A percentile compares a stretch with the other conserved stretches of the same genome.
Evolutionary conservation across 2,797 vertebrate species (phyloP).

Genomic region (Triplophysa bombifrons): DNA sequence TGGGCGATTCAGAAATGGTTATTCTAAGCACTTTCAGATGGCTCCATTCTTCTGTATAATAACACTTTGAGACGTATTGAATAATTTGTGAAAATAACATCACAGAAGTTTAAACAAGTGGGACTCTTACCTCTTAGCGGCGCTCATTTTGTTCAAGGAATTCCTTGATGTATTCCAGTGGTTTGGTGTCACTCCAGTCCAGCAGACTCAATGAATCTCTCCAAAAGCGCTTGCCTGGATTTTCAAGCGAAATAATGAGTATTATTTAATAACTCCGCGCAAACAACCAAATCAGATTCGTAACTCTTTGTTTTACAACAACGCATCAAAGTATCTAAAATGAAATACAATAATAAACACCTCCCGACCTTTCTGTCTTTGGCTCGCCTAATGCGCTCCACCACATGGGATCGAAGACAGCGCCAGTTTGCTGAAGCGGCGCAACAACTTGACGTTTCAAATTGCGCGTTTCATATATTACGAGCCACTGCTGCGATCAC

Average conservation of each 20-base stretch:
- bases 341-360: constrained; percentile 32
- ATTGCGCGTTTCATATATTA: constrained; percentile 66
- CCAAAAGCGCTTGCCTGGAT: neutral
- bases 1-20: no score
- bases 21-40: neutral
- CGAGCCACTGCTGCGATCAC: constrained; percentile 68
- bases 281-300: neutral
- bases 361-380: constrained; percentile 7
- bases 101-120: neutral
- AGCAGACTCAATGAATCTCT: constrained; percentile 9
- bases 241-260: neutral
- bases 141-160: constrained; percentile 24
- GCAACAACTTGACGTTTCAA: constrained; percentile 34
- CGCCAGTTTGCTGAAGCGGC: constrained; percentile 19
- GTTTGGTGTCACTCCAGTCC: constrained; percentile 16
- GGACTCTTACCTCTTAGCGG: constrained; percentile 15
- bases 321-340: neutral
- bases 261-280: neutral
- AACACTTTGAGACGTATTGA: no score
- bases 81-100: no score
- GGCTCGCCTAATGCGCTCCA: constrained; percentile 44
- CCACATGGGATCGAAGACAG: constrained; percentile 51
- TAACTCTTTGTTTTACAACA: neutral
- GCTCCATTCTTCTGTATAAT: no score
- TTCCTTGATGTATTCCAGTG: constrained; percentile 16